Evolutionary conservation across 1,140 invertebrate species (phyloP), one percentile per base, ranked within the genome.

Genomic region (Eueides isabella): DNA sequence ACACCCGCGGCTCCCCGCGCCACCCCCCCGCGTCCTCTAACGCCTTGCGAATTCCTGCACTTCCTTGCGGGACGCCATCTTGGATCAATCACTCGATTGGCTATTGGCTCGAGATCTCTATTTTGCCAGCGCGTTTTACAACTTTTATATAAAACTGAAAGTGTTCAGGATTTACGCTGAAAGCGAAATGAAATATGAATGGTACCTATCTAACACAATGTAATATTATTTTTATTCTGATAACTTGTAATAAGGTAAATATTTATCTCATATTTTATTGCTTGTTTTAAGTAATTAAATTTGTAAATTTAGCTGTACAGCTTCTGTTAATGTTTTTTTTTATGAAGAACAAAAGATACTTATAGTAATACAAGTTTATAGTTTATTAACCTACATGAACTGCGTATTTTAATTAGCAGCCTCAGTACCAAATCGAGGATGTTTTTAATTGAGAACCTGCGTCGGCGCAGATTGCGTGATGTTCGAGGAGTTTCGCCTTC

Each of bases 41-140:
- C 83, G 83, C 81, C 80, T 86, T 78, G 85, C 86, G 80, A 90
- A 90, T 90, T 92, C 90, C 88, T 88, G 76, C 84, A 88, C 86
- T 92, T 90, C 87, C 88, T 88, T 87, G 82, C 83, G 82, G 82
- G 82, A 80, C 86, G 90, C 90, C 88, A 92, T 92, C 75, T 92
- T 92, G 85, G 83, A 89, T 90, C 85, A 89, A 90, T 92, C 88
- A 86, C 62, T 76, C 12, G 30, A 71, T 67, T 71, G 72, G 64
- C 35, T 77, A 77, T 72, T 64, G 67, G 68, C 55, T 70, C 41
- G 23, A 70, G 48, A 61, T 62, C 61, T 62, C 30, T 61, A 61
- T 61, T 68, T 69, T 23, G 44, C 31, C 14, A n/a, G 30, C 31
- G 48, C 67, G 30, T 69, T 68, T 69, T 61, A 31, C 11, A 61